Percentiles rank a stretch among this genome's conserved stretches.
Conservation (phyloP, 2,797 vertebrate genomes). For the Myiothlypis chrysogaster region DNA sequence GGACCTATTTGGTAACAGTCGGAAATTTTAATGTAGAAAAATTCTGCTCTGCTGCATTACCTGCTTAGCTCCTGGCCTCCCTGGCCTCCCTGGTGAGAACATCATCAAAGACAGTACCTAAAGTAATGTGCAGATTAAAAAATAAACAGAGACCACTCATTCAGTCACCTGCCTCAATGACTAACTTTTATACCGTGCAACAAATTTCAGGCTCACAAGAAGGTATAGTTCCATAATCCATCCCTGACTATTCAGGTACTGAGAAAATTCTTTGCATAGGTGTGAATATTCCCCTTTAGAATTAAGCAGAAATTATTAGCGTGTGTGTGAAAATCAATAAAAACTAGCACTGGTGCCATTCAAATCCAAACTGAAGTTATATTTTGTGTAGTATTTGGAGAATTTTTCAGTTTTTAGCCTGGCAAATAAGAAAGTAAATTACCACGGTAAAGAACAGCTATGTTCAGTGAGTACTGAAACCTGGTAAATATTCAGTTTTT, state of each 20-base stretch:
- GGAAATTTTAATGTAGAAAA: slow-evolving; percentile 6
- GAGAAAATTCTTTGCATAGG: background rate
- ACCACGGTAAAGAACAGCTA: background rate
- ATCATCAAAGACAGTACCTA: background rate
- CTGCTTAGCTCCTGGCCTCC: background rate
- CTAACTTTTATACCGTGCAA: background rate
- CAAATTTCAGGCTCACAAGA: background rate
- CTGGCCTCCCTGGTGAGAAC: background rate
- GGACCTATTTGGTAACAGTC: background rate
- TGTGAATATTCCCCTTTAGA: background rate
- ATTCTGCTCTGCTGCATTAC: background rate
- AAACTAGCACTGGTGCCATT: background rate
- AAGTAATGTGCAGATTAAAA: slow-evolving; percentile 7
- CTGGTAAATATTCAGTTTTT: slow-evolving; percentile 55
- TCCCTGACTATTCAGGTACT: background rate
- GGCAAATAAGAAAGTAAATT: background rate
- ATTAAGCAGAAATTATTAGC: background rate
- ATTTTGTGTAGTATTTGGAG: background rate
- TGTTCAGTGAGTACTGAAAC: background rate
- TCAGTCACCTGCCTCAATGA: background rate
- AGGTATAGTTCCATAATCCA: background rate
- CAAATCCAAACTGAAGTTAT: background rate
- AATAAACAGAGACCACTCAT: background rate
- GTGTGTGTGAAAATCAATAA: background rate
- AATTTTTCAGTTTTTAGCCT: background rate